Base-by-base conservation (phyloP, 2,797 vertebrate species). In the Eleutherodactylus coqui region DNA sequence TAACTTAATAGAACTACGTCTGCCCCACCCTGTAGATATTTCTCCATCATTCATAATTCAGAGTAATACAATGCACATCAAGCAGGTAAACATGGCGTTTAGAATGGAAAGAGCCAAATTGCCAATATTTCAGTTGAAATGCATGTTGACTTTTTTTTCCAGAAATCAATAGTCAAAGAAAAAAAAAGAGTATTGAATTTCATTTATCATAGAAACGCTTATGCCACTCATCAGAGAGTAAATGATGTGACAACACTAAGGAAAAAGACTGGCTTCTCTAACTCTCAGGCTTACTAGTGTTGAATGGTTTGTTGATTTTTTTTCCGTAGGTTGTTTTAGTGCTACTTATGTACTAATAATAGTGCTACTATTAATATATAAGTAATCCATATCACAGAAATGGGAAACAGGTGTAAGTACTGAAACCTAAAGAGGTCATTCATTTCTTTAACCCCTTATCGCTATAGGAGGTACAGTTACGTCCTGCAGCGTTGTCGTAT, bases 81-180 rank as follows among this genome's bases (percentile, higher is more conserved):
- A 32, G 16, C n/a, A n/a, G n/a, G n/a, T n/a, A 34, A 34, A 64
- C 5, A 32, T 32, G 2, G 14, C n/a, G 27, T 11, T 60, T 29
- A 29, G 11, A 64, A 64, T 16, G 34, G 27, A 13, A 62, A 32
- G 13, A 62, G 27, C 3, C 27, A 32, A 78, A 19, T 51, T 19
- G 24, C 34, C 27, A 72, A 41, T 36, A 45, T 6, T 69, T 41
- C 24, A 43, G 13, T 38, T 41, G 55, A 67, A 85, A 34, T 34
- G 32, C 43, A 84, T 43, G 45, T 13, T 67, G 75, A 32, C 58
- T 14, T 32, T n/a, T 21, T 47, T 75, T 51, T 21, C n/a, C 9
- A 76, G 24, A 43, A 49, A 76, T 84, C 58, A 76, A 84, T 78
- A 51, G 84, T 85, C 75, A 79, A 45, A 85, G 27, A 78, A 47